Evolutionary conservation across 2,888 invertebrate species (phyloP).

Genomic region (Hybos culiciformis): DNA sequence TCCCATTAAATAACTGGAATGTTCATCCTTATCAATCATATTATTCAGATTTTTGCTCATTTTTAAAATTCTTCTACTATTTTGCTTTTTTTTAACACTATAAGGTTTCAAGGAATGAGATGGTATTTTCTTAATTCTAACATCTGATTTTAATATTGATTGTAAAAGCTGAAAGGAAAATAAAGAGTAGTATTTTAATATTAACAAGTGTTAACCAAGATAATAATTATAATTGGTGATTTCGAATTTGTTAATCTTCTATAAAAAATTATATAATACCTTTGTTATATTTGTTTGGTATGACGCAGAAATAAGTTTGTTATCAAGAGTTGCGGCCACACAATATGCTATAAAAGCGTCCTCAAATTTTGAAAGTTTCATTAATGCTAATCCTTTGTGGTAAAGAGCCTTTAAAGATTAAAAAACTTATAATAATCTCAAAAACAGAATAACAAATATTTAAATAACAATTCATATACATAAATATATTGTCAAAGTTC

Average conservation of each 20-base stretch:
- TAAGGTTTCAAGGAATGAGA: slow-evolving; percentile 21
- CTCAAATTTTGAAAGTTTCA: slow-evolving; percentile 38
- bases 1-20: no score
- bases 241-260: background rate
- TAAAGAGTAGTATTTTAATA: no score
- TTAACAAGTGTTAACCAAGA: no score
- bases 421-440: background rate
- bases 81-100: slow-evolving; percentile 14
- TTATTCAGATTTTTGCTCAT: no score
- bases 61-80: slow-evolving; percentile 12
- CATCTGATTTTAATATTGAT: slow-evolving; percentile 19
- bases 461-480: background rate
- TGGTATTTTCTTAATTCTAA: slow-evolving; percentile 13
- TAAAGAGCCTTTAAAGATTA: slow-evolving; percentile 37
- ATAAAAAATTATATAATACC: slow-evolving; percentile 19
- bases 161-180: slow-evolving; percentile 1
- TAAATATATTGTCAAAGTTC: background rate
- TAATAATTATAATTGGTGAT: background rate
- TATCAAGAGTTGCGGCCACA: slow-evolving; percentile 40
- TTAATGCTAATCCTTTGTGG: slow-evolving; percentile 39
- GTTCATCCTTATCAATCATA: no score
- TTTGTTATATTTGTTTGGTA: slow-evolving; percentile 36
- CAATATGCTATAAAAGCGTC: slow-evolving; percentile 41
- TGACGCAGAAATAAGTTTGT: slow-evolving; percentile 28
- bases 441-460: no score